A percentile compares a stretch with the other conserved stretches of the same genome.
phyloP scores from a whole-genome alignment of 2,888 invertebrate genomes.

The Lasioglossum leucozonium region DNA sequence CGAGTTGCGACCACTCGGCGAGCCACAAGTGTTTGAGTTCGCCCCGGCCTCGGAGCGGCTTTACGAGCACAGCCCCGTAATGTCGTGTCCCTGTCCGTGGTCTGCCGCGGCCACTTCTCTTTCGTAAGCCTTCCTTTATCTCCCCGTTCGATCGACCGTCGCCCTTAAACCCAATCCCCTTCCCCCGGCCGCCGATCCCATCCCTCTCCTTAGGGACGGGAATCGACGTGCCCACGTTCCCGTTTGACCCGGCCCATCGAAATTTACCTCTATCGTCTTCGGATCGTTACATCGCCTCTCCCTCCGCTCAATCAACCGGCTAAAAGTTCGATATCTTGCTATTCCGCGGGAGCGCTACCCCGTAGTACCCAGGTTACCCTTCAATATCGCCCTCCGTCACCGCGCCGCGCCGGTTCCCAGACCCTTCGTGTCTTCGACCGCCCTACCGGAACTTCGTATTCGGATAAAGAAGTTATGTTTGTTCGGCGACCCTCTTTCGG shows the following conservation, averaged over 20 bases:
- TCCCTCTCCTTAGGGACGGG: not conserved
- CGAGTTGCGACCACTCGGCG: conserved; percentile 19
- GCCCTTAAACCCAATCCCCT: conserved; percentile 9
- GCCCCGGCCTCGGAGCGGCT: conserved; percentile 27
- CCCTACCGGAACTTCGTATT: not conserved
- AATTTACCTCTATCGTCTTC: conserved; percentile 7
- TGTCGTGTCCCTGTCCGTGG: conserved; percentile 35
- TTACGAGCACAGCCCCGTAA: conserved; percentile 29
- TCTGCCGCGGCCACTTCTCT: conserved; percentile 19
- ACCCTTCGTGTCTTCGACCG: not conserved
- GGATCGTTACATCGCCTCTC: not conserved
- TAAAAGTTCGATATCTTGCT: not conserved
- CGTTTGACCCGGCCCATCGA: conserved; percentile 3
- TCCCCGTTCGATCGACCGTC: conserved; percentile 30
- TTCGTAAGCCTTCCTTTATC: conserved; percentile 34
- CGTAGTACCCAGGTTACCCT: not conserved
- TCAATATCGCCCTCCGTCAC: not conserved
- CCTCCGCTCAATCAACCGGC: not conserved
- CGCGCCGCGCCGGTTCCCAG: too few species aligned
- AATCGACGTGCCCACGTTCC: conserved; percentile 39
- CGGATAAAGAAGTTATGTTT: conserved; percentile 19
- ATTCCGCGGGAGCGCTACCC: too few species aligned
- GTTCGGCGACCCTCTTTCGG: conserved; percentile 6
- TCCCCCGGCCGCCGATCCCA: not conserved
- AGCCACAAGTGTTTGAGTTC: conserved; percentile 37